Conservation (phyloP, 2,888 invertebrate species). For the Argyra leucocephala region DNA sequence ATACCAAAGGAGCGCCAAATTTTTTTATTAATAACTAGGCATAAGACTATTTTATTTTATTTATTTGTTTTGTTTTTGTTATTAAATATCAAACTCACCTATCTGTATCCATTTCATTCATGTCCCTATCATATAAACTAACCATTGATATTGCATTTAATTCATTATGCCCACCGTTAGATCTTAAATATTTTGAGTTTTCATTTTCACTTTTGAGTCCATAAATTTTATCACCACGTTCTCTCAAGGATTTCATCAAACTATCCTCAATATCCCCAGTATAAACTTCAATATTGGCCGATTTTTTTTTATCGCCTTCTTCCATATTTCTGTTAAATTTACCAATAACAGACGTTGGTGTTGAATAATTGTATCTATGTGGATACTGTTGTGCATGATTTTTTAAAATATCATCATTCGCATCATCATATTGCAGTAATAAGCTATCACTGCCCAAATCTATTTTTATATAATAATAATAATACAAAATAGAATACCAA, state of each 20-base stretch:
- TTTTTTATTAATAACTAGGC: too few relatives aligned
- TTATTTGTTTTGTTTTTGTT: neutral
- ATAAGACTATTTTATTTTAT: too few relatives aligned
- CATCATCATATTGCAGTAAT: neutral
- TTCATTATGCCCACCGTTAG: constrained; percentile 10
- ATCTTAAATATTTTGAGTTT: neutral
- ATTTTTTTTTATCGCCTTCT: neutral
- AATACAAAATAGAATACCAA: neutral
- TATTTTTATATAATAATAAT: neutral
- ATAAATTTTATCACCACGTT: neutral
- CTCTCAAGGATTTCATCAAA: neutral
- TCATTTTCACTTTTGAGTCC: neutral
- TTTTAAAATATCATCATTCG: neutral
- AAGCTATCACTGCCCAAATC: neutral
- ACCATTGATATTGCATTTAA: constrained; percentile 24
- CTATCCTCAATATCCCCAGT: neutral
- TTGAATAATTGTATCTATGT: neutral
- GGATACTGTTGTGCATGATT: too few relatives aligned
- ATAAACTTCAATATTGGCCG: neutral
- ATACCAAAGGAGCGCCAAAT: too few relatives aligned
- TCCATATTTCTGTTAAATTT: neutral
- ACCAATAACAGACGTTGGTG: neutral
- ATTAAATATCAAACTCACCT: constrained; percentile 20
- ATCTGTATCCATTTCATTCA: constrained; percentile 24
- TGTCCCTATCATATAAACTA: constrained; percentile 23